These are phyloP conservation scores for Acropternis orthonyx DNA, from an alignment of 2,797 vertebrate genomes.

Conservation along the genomic window DNA sequence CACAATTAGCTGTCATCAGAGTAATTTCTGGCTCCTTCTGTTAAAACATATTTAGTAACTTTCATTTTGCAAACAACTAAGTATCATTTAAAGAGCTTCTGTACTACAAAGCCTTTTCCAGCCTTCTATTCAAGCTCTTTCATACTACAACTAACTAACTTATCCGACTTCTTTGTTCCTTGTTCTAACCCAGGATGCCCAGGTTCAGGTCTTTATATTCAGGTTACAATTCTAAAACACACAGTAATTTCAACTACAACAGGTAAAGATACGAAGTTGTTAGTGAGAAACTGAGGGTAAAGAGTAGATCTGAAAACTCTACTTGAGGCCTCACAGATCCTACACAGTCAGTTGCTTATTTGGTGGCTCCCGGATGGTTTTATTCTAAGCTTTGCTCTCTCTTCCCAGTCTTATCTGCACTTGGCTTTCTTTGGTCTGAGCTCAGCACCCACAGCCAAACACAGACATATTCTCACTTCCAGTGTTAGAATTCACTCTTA, in stretches of 20 bases:
- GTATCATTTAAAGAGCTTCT: neutral
- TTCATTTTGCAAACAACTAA: neutral
- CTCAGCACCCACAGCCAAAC: neutral
- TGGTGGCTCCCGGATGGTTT: neutral
- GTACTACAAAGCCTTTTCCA: neutral
- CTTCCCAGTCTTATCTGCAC: neutral
- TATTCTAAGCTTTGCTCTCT: neutral
- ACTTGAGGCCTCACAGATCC: neutral
- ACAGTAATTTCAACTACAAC: neutral
- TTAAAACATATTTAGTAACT: neutral
- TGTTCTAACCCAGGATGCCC: neutral
- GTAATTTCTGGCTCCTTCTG: neutral
- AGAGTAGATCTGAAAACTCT: neutral
- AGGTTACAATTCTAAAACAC: neutral
- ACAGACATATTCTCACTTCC: neutral
- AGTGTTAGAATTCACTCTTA: neutral
- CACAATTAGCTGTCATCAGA: neutral
- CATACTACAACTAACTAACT: neutral
- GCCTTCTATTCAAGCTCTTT: neutral
- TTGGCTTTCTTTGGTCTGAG: neutral
- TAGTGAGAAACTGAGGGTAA: neutral
- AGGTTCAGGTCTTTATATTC: neutral
- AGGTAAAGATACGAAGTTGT: neutral
- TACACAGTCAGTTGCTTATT: neutral
- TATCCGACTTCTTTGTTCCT: neutral